Conservation (phyloP, 2,888 invertebrate species). For the Bombylius major region DNA sequence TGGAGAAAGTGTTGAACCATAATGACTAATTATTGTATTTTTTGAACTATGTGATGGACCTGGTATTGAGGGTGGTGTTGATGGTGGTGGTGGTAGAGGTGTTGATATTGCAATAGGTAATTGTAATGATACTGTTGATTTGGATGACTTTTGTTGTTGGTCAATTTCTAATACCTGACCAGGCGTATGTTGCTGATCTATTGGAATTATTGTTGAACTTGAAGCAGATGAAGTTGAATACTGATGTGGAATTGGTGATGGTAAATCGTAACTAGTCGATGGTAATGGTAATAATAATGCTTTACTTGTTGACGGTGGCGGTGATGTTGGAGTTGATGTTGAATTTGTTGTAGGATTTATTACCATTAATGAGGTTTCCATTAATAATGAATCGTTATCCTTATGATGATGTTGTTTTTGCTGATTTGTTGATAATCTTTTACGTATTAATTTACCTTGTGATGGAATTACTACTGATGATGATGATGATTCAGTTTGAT, state of each 20-base stretch:
- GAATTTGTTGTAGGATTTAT: conserved; percentile 17
- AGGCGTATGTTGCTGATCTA: conserved; percentile 3
- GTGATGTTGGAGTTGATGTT: conserved; percentile 16
- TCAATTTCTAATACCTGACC: conserved; percentile 9
- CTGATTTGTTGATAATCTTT: conserved; percentile 30
- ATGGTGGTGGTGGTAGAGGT: conserved; percentile 12
- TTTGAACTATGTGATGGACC: conserved; percentile 9
- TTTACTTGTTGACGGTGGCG: conserved; percentile 7
- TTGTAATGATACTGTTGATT: conserved; percentile 20
- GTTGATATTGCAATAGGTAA: conserved; percentile 21
- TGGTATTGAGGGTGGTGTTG: conserved; percentile 13
- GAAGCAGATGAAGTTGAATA: neutral
- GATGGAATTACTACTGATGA: conserved; percentile 12
- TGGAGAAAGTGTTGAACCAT: conserved; percentile 4
- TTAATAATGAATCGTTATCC: conserved; percentile 23
- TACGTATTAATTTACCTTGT: conserved; percentile 29
- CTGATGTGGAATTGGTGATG: conserved; percentile 25
- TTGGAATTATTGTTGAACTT: neutral
- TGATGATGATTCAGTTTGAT: conserved; percentile 8
- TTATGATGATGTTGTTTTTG: conserved; percentile 20
- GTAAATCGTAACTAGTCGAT: conserved; percentile 23
- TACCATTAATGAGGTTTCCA: conserved; percentile 34
- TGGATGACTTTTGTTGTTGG: conserved; percentile 17
- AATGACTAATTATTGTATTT: neutral
- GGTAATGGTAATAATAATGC: neutral